Conservation (phyloP, 2,888 invertebrate genomes). For the Xestia rhomboidea region DNA sequence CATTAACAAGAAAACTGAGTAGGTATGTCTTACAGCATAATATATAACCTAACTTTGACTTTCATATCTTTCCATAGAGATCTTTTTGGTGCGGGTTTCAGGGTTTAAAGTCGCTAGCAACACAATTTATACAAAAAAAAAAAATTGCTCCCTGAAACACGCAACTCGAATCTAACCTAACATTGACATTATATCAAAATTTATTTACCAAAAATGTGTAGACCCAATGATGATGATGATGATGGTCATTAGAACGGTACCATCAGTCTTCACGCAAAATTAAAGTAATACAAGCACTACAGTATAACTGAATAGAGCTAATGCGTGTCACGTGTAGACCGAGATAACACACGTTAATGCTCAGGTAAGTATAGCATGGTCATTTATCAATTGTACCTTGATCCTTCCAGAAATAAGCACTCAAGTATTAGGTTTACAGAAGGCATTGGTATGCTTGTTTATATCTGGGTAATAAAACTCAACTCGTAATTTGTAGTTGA, state of each 20-base stretch:
- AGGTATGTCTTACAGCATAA: no score
- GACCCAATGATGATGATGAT: background rate
- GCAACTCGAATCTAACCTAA: background rate
- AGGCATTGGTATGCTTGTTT: background rate
- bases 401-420: slow-evolving; percentile 10
- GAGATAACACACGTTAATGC: slow-evolving; percentile 23
- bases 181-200: background rate
- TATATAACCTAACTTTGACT: no score
- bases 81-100: background rate
- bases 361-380: slow-evolving; percentile 3
- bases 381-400: slow-evolving; percentile 34
- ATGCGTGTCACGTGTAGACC: slow-evolving; percentile 40
- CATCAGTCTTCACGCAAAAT: background rate
- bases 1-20: no score
- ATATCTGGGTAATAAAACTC: background rate
- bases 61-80: no score
- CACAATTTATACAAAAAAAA: no score
- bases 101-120: no score
- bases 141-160: no score
- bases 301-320: background rate
- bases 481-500: background rate
- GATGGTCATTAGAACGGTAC: background rate
- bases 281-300: slow-evolving; percentile 3
- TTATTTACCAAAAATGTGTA: background rate
- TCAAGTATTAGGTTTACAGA: background rate